A percentile compares a stretch with the other conserved stretches of the same genome.
Evolutionary conservation across 1,140 invertebrate genomes (phyloP).

Genomic region (Druon quercuslanigerum): DNA sequence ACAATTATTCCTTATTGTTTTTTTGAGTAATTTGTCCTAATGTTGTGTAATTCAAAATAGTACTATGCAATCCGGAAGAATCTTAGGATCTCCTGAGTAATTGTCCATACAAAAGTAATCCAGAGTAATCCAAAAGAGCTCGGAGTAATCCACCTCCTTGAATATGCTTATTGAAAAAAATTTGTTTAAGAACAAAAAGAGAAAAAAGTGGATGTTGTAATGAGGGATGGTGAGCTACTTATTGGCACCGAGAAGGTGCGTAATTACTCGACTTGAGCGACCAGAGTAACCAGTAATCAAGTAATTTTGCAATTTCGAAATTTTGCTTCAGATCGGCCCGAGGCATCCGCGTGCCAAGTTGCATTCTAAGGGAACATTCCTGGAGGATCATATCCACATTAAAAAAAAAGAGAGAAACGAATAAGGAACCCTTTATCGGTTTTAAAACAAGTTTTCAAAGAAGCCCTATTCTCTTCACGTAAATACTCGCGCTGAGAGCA

Average conservation of each 20-base stretch:
- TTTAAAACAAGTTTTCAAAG: constrained; percentile 21
- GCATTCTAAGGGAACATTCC: constrained; percentile 14
- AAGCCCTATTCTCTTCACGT: constrained; percentile 1
- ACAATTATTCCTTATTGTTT: no score
- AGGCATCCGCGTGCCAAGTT: constrained; percentile 23
- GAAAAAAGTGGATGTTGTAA: constrained; percentile 21
- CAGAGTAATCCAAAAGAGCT: no score
- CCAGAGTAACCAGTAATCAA: constrained; percentile 13
- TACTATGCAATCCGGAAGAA: no score
- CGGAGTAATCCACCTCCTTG: no score
- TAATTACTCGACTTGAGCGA: constrained; percentile 11
- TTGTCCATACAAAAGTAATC: no score
- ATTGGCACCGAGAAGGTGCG: constrained; percentile 29
- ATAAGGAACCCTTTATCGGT: not conserved
- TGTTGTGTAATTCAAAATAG: no score
- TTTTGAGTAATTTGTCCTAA: no score
- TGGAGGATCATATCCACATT: not conserved
- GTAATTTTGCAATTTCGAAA: constrained; percentile 28
- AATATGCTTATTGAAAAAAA: not conserved
- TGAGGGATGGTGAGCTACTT: constrained; percentile 14
- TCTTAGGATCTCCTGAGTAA: no score
- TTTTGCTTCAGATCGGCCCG: constrained; percentile 3
- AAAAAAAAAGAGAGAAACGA: not conserved
- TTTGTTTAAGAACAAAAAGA: not conserved
- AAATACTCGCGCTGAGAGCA: not conserved